Conservation (phyloP, 2,113 vertebrate genomes). For the Aegotheles bennettii region DNA sequence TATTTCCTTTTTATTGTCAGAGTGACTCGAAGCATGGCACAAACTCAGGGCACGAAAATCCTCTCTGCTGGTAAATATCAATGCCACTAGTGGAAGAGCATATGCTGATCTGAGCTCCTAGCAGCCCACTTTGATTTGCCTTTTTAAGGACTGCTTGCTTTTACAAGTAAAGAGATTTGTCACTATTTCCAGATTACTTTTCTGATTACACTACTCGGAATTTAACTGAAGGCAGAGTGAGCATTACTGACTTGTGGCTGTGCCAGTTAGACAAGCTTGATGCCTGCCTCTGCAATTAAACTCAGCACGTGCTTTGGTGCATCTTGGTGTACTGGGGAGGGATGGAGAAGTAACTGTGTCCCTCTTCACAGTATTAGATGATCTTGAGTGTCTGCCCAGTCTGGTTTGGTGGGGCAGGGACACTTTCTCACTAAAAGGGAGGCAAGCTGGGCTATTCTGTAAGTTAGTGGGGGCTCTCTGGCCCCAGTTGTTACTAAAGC, state of each 20-base stretch:
- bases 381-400: background rate
- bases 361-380: background rate
- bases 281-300: background rate
- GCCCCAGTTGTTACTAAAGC: background rate
- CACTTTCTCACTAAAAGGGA: background rate
- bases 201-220: background rate
- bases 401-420: background rate
- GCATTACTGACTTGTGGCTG: background rate
- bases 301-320: background rate
- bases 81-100: background rate
- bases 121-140: background rate
- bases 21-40: background rate
- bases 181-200: background rate
- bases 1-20: background rate
- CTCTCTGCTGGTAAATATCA: background rate
- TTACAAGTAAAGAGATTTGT: background rate
- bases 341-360: background rate
- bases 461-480: background rate
- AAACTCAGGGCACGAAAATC: background rate
- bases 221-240: background rate
- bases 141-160: background rate
- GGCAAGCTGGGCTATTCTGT: background rate
- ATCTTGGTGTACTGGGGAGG: background rate
- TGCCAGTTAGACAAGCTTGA: background rate
- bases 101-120: background rate